phyloP scores from a whole-genome alignment of 2,888 invertebrate genomes.

The Frankliniella fusca region DNA sequence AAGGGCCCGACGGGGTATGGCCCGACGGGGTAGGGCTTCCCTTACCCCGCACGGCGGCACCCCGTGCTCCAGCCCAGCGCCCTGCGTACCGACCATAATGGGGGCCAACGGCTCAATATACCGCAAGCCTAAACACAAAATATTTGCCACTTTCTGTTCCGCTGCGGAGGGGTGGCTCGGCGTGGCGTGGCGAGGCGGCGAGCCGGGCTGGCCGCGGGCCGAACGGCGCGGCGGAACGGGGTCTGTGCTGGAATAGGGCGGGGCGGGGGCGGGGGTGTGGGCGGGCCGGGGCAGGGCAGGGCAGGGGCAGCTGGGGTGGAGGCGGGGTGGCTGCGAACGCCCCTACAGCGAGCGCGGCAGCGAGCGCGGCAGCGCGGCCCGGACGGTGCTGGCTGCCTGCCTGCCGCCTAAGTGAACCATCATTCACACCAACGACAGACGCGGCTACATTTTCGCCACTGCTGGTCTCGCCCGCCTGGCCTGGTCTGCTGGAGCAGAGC shows the following conservation, averaged over 20 bases:
- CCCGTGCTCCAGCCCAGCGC: too few species aligned
- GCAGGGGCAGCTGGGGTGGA: too few species aligned
- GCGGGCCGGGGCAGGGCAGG: too few species aligned
- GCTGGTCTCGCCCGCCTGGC: not conserved
- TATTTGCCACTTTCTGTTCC: conserved; percentile 6
- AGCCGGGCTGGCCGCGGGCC: not conserved
- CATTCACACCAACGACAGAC: conserved; percentile 26
- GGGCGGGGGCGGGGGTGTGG: not conserved
- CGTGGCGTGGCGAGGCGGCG: not conserved
- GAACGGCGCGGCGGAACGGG: not conserved
- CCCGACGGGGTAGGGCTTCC: too few species aligned
- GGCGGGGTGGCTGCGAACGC: too few species aligned
- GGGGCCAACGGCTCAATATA: conserved; percentile 6
- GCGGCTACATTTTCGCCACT: conserved; percentile 1
- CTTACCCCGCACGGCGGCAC: too few species aligned
- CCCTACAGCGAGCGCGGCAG: too few species aligned
- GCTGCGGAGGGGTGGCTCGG: not conserved
- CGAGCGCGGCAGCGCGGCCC: too few species aligned
- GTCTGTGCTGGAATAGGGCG: too few species aligned
- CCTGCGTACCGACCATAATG: not conserved
- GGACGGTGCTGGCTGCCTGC: not conserved
- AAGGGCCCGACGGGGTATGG: too few species aligned
- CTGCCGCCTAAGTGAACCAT: conserved; percentile 20
- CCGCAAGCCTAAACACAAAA: conserved; percentile 19
- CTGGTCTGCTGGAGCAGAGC: not conserved